Percentiles rank a stretch among this genome's conserved stretches.
Conservation (phyloP, 2,113 vertebrate genomes). For the Megaceryle maxima region DNA sequence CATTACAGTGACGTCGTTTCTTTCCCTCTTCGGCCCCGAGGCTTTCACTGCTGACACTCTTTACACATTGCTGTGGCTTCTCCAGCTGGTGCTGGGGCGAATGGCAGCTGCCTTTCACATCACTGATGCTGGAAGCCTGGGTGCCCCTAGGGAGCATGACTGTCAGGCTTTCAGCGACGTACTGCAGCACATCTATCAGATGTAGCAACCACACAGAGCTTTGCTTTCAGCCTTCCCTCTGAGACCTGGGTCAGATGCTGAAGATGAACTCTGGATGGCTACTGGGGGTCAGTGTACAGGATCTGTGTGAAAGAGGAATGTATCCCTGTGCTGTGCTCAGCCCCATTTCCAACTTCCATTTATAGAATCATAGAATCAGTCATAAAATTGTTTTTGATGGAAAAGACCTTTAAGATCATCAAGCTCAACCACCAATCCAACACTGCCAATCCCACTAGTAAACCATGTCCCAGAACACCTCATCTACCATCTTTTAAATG, state of each 20-base stretch:
- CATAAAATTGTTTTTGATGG: too few relatives aligned
- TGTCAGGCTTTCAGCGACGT: background rate
- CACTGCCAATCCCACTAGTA: too few relatives aligned
- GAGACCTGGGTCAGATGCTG: background rate
- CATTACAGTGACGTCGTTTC: constrained; percentile 59
- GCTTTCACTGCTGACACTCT: constrained; percentile 54
- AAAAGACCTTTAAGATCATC: too few relatives aligned
- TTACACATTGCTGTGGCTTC: constrained; percentile 45
- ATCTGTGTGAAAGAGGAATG: background rate
- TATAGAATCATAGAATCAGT: too few relatives aligned
- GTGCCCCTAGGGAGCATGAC: background rate
- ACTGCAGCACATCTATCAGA: background rate
- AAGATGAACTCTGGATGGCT: background rate
- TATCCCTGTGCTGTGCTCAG: background rate
- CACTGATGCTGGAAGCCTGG: background rate
- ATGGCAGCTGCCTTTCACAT: constrained; percentile 50
- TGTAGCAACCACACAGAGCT: background rate
- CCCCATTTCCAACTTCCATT: background rate
- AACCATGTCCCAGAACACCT: too few relatives aligned
- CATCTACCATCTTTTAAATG: too few relatives aligned
- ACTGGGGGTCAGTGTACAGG: background rate
- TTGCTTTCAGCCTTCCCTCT: background rate
- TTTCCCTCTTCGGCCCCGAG: background rate
- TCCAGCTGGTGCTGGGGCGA: constrained; percentile 48
- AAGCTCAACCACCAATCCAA: too few relatives aligned